phyloP scores from a whole-genome alignment of 2,888 invertebrate species.

The Abrostola triplasia region DNA sequence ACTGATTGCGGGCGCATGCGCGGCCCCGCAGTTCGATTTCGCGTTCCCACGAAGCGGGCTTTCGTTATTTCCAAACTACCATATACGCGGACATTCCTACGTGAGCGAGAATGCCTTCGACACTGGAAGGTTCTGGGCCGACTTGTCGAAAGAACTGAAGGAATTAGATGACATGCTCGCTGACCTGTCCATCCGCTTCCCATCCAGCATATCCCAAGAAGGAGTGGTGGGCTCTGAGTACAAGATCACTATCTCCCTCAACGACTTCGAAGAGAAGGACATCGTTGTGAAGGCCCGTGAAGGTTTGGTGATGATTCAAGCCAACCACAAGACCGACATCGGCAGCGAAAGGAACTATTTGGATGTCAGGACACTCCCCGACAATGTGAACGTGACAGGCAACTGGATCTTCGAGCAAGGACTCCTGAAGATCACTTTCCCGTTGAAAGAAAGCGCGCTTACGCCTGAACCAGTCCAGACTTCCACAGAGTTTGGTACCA shows the following conservation, averaged over 20 bases:
- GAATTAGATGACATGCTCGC: slow-evolving; percentile 68
- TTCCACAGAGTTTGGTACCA: slow-evolving; percentile 42
- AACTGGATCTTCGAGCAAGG: slow-evolving; percentile 72
- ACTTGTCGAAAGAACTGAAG: slow-evolving; percentile 67
- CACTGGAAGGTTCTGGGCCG: slow-evolving; percentile 72
- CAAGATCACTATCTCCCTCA: slow-evolving; percentile 67
- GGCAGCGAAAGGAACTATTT: slow-evolving; percentile 64
- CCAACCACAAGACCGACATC: slow-evolving; percentile 59
- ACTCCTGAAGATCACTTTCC: slow-evolving; percentile 71
- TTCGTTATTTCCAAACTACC: slow-evolving; percentile 36
- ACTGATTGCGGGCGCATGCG: slow-evolving; percentile 66
- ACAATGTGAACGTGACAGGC: slow-evolving; percentile 66
- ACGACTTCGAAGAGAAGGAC: slow-evolving; percentile 75
- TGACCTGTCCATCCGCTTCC: slow-evolving; percentile 68
- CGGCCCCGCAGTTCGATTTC: slow-evolving; percentile 66
- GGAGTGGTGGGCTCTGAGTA: slow-evolving; percentile 71
- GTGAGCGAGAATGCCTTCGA: slow-evolving; percentile 69
- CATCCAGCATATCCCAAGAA: slow-evolving; percentile 56
- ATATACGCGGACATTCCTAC: slow-evolving; percentile 45
- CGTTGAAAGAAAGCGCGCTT: slow-evolving; percentile 56
- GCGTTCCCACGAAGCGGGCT: slow-evolving; percentile 6
- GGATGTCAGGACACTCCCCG: slow-evolving; percentile 70
- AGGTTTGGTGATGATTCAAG: slow-evolving; percentile 78
- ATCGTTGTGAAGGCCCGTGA: slow-evolving; percentile 77
- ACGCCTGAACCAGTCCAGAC: slow-evolving; percentile 37